These are phyloP conservation scores for Cotesia congregata DNA, from an alignment of 2,888 invertebrate genomes.

Conservation along the genomic window DNA sequence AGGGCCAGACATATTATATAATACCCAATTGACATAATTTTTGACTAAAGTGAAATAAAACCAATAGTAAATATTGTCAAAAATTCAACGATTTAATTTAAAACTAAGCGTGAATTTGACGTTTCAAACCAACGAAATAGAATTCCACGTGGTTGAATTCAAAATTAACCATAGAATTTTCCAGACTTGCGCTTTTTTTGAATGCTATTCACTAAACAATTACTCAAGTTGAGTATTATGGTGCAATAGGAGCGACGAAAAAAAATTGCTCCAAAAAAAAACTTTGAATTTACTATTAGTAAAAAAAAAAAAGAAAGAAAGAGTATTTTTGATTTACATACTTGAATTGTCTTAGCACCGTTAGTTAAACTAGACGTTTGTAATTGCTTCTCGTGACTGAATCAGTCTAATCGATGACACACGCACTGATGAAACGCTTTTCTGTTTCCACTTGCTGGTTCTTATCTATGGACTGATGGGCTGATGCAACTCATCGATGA, in stretches of 20 bases:
- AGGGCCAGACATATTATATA: conserved; percentile 58
- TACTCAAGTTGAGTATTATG: no score
- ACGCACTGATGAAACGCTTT: background rate
- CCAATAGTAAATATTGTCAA: background rate
- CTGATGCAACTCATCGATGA: background rate
- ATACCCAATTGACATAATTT: conserved; percentile 43
- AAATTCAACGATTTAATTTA: background rate
- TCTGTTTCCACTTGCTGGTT: background rate
- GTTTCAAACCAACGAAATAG: background rate
- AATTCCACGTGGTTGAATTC: background rate
- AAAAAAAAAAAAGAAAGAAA: conserved; percentile 11
- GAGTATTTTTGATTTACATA: background rate
- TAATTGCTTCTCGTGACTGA: background rate
- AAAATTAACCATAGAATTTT: background rate
- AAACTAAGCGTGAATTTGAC: background rate
- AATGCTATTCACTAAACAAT: background rate
- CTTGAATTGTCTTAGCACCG: background rate
- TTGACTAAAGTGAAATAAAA: conserved; percentile 21
- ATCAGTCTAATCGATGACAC: background rate
- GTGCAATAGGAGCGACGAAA: no score
- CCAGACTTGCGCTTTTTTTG: background rate
- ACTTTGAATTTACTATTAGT: background rate
- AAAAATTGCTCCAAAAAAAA: no score
- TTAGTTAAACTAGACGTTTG: background rate
- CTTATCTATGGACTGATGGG: background rate